These are phyloP conservation scores for Galaxias olidus DNA, from an alignment of 2,797 vertebrate species.

Conservation along the genomic window DNA sequence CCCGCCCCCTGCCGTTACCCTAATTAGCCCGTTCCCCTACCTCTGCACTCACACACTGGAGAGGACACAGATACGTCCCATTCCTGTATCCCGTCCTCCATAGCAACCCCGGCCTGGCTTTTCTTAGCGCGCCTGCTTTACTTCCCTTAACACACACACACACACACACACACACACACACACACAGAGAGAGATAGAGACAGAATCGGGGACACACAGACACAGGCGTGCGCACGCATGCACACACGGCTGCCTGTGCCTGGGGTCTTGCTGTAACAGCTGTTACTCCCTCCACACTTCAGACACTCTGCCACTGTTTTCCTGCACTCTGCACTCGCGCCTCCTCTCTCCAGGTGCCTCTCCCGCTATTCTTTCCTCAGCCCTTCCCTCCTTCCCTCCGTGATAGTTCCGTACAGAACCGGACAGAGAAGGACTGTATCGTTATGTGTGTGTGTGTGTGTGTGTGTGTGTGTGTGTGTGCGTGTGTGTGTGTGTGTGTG, in stretches of 20 bases:
- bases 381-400: not conserved
- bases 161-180: not conserved
- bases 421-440: too few species aligned
- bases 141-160: too few species aligned
- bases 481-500: too few species aligned
- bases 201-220: not conserved
- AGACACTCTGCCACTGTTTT: constrained; percentile 2
- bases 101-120: not conserved
- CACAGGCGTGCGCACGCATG: not conserved
- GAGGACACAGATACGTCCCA: not conserved
- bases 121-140: not conserved
- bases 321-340: not conserved
- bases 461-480: too few species aligned
- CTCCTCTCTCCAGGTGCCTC: too few species aligned
- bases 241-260: not conserved
- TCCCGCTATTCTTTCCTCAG: not conserved
- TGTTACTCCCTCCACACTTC: constrained; percentile 6
- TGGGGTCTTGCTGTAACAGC: constrained; percentile 5
- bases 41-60: not conserved
- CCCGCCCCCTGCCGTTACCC: not conserved
- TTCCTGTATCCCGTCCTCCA: not conserved
- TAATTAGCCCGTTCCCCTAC: not conserved
- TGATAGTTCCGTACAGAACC: too few species aligned
- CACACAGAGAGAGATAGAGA: not conserved
- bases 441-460: too few species aligned